A percentile compares a stretch with the other conserved stretches of the same genome.
These are phyloP conservation scores for Melopsittacus undulatus DNA, from an alignment of 2,797 vertebrate genomes.

Conservation along the genomic window DNA sequence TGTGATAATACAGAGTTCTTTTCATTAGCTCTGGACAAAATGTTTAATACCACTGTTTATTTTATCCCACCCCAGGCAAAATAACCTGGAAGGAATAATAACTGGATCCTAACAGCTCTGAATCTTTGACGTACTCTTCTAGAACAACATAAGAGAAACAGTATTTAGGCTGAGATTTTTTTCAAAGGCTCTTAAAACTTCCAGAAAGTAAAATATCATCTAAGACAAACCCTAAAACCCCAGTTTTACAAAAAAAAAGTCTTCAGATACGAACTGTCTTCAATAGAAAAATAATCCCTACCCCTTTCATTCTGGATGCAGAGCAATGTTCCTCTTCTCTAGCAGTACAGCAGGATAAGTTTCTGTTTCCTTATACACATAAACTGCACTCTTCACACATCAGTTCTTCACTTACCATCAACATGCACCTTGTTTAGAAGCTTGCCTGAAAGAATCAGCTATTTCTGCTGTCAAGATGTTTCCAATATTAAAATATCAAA, in stretches of 20 bases:
- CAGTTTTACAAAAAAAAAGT: background rate
- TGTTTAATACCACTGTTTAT: background rate
- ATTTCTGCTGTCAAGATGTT: background rate
- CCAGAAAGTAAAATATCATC: background rate
- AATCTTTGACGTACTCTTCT: background rate
- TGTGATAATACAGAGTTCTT: background rate
- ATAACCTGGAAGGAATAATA: background rate
- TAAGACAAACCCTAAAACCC: background rate
- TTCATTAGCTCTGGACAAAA: constrained; percentile 21
- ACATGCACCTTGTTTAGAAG: background rate
- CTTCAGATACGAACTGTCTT: background rate
- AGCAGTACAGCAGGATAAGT: background rate
- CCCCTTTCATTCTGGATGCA: background rate
- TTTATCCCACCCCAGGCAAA: background rate
- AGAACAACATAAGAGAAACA: background rate
- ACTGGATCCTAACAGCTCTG: background rate
- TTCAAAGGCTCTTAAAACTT: background rate
- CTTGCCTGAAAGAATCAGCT: background rate
- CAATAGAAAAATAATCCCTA: background rate
- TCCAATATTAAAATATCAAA: constrained; percentile 2
- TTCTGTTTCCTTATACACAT: background rate
- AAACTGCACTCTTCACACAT: background rate
- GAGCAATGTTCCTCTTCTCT: background rate
- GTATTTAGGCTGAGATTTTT: background rate
- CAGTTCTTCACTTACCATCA: background rate